phyloP scores from a whole-genome alignment of 1,140 invertebrate species.

The Vollenhovia emeryi region DNA sequence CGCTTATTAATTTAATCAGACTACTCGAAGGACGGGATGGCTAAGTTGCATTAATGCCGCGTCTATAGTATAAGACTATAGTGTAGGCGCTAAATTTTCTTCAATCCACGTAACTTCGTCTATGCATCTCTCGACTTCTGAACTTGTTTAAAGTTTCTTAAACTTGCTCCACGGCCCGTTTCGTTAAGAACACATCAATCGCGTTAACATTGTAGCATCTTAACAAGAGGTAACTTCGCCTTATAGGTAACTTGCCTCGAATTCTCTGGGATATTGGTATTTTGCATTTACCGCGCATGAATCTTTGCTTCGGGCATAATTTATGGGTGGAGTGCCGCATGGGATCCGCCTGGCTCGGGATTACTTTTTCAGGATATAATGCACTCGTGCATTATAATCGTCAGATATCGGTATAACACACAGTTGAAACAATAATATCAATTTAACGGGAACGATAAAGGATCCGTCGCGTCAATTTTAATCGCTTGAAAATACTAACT shows the following conservation, averaged over 20 bases:
- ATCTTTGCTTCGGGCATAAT: conserved; percentile 41
- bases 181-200: conserved; percentile 56
- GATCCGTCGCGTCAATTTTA: neutral
- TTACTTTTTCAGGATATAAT: conserved; percentile 13
- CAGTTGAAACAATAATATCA: neutral
- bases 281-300: conserved; percentile 42
- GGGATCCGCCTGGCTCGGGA: neutral
- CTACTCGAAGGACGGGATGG: too few species aligned
- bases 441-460: neutral
- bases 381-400: neutral
- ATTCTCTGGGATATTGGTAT: conserved; percentile 22
- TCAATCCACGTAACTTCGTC: conserved; percentile 23
- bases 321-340: neutral
- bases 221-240: conserved; percentile 45
- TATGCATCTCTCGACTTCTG: neutral
- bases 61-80: too few species aligned
- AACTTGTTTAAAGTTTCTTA: conserved; percentile 48
- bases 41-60: neutral
- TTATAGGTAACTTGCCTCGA: conserved; percentile 32
- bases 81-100: conserved; percentile 15
- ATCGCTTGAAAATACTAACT: neutral
- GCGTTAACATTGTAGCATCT: conserved; percentile 28
- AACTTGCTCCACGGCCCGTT: conserved; percentile 8
- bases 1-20: conserved; percentile 35
- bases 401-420: neutral